Evolutionary conservation across 2,797 vertebrate species (phyloP), one percentile per base, ranked within the genome.

Genomic region (Craterocephalus amniculus): DNA sequence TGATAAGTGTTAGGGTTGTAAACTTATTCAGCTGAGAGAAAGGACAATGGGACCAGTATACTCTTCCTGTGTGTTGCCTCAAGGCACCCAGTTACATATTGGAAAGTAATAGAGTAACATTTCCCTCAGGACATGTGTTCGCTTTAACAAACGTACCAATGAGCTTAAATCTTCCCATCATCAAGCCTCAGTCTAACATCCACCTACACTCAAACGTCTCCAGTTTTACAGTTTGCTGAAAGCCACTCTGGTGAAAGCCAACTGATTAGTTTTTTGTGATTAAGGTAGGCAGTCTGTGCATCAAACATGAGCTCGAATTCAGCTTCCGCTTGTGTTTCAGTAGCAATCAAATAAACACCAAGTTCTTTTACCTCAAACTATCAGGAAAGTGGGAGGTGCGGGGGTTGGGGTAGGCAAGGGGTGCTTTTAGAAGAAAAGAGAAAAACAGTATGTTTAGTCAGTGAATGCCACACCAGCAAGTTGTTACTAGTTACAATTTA

Each of bases 1-100:
- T 76, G 78, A 88, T 81, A 78, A 54, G 70, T 60, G 69, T 58
- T 55, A 24, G 57, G 67, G 54, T 58, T 52, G 58, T 83, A 77
- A 83, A 85, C 70, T 65, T 58, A 40, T 31, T 70, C 35, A 70
- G 36, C 60, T 59, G 71, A 72, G 58, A 59, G 74, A 67, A 51
- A 67, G 56, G 71, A 66, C 68, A 76, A 61, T 18, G 45, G 56
- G 58, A 67, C 76, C 72, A 72, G 31, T 40, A 26, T 34, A 32
- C 54, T 52, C 60, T 63, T 29, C 32, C 54, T 57, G 13, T 11
- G 18, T 11, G 18, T 5, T 22, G 58, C 79, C 70, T 70, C 1
- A 4, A 72, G 69, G 66, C 69, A 56, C 4, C 20, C 1, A 63
- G 67, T 36, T 76, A 55, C 62, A 69, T 54, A 43, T 67, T 54